Evolutionary conservation across 37 sponge, comb jelly and placozoan genomes (phyloP).

Genomic region (Mnemiopsis leidyi): DNA sequence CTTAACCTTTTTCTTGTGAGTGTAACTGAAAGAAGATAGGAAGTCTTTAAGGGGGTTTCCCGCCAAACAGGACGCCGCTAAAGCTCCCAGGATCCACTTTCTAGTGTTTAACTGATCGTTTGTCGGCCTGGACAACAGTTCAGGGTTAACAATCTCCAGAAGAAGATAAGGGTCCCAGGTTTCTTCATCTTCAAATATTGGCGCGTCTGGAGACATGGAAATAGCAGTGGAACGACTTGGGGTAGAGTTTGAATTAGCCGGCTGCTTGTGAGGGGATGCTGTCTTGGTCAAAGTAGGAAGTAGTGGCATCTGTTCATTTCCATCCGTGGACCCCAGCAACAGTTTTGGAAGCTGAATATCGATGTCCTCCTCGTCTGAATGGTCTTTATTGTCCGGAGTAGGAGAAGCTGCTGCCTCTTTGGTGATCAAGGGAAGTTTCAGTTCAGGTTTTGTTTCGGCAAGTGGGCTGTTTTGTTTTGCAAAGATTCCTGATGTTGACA

Average conservation of each 20-base stretch:
- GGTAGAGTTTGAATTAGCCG: too few species aligned
- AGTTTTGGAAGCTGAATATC: neutral
- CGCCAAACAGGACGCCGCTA: neutral
- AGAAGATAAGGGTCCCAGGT: neutral
- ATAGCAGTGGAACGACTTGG: neutral
- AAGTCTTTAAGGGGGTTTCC: neutral
- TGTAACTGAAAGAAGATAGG: neutral
- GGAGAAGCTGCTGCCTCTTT: neutral
- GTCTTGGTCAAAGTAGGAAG: neutral
- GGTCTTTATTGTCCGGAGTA: neutral
- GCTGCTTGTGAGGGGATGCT: too few species aligned
- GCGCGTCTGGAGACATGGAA: neutral
- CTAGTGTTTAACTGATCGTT: neutral
- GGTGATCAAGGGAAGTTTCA: neutral
- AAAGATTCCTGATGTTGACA: too few species aligned
- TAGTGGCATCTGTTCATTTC: neutral
- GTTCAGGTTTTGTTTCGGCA: neutral
- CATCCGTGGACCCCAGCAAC: too few species aligned
- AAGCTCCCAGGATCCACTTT: constrained; percentile 1
- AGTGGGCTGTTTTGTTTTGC: too few species aligned
- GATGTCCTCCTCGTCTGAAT: neutral
- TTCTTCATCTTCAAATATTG: neutral
- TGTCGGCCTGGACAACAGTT: neutral
- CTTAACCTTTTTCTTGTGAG: neutral
- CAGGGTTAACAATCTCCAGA: neutral